Evolutionary conservation across 2,797 vertebrate species (phyloP).

Genomic region (Anguilla obscura): DNA sequence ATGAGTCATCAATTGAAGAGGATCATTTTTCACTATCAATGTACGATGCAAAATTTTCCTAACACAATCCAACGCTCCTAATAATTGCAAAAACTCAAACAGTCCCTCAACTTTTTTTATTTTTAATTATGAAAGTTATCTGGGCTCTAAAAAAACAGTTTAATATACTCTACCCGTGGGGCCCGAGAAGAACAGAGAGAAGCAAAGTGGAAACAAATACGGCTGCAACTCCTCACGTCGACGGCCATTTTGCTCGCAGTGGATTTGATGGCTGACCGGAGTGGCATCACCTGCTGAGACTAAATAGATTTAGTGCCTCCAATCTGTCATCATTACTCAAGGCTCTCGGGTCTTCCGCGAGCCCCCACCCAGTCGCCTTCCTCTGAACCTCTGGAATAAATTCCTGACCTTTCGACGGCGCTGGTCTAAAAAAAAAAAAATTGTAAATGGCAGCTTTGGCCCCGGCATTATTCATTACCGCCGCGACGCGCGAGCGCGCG

Average conservation of each 20-base stretch:
- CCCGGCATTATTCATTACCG: conserved; percentile 25
- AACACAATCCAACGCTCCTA: neutral
- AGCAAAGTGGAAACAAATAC: conserved; percentile 14
- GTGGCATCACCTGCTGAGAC: conserved; percentile 34
- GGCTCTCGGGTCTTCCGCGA: neutral
- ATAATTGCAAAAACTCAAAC: neutral
- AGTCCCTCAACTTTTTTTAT: neutral
- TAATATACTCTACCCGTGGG: neutral
- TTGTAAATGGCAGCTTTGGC: conserved; percentile 30
- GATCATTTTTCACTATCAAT: too few species aligned
- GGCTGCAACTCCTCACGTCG: conserved; percentile 4
- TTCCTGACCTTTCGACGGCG: conserved; percentile 32
- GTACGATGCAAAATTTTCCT: neutral
- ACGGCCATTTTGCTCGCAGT: neutral
- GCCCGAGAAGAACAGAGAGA: conserved; percentile 13
- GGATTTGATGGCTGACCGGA: conserved; percentile 19
- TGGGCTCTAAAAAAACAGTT: too few species aligned
- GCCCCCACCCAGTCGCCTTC: conserved; percentile 18
- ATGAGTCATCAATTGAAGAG: too few species aligned
- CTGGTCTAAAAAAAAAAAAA: neutral
- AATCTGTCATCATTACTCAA: conserved; percentile 38
- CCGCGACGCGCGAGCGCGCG: neutral
- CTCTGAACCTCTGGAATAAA: conserved; percentile 22
- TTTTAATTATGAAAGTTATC: neutral
- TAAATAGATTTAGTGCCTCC: conserved; percentile 28